Evolutionary conservation across 2,888 invertebrate species (phyloP).

Genomic region (Carcina quercana): DNA sequence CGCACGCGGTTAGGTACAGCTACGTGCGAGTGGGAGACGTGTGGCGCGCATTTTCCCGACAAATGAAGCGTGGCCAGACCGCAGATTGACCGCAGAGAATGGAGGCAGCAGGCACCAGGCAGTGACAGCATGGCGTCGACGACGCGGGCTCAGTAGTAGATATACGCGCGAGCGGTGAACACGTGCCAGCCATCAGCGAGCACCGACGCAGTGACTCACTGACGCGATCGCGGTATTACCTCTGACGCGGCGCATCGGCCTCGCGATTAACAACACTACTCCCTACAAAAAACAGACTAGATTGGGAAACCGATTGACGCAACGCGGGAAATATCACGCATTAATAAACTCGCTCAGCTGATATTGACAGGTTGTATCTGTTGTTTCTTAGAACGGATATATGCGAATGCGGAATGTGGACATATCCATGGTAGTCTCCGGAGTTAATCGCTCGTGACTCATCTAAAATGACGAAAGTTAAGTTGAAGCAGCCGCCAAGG

Average conservation of each 20-base stretch:
- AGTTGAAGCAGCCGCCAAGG: constrained; percentile 56
- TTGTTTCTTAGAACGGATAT: constrained; percentile 37
- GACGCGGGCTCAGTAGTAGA: constrained; percentile 66
- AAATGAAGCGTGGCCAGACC: constrained; percentile 75
- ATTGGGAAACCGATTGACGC: constrained; percentile 27
- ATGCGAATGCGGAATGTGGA: constrained; percentile 38
- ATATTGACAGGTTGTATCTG: constrained; percentile 41
- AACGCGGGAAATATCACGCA: constrained; percentile 41
- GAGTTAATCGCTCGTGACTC: constrained; percentile 54
- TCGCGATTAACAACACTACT: constrained; percentile 5
- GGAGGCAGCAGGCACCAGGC: constrained; percentile 73
- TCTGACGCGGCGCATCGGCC: constrained; percentile 20
- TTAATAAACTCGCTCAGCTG: constrained; percentile 46
- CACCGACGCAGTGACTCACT: constrained; percentile 25
- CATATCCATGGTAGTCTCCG: constrained; percentile 31
- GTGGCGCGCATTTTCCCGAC: constrained; percentile 66
- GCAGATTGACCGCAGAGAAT: constrained; percentile 75
- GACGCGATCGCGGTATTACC: constrained; percentile 36
- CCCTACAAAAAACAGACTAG: constrained; percentile 3
- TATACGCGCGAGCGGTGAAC: constrained; percentile 54
- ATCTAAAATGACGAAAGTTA: constrained; percentile 72
- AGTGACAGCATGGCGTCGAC: constrained; percentile 74
- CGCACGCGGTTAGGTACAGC: constrained; percentile 21
- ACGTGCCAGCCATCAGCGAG: constrained; percentile 43
- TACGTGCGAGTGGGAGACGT: constrained; percentile 35